Base-by-base conservation (phyloP, 1,140 invertebrate genomes). In the Paracyclopina nana region DNA sequence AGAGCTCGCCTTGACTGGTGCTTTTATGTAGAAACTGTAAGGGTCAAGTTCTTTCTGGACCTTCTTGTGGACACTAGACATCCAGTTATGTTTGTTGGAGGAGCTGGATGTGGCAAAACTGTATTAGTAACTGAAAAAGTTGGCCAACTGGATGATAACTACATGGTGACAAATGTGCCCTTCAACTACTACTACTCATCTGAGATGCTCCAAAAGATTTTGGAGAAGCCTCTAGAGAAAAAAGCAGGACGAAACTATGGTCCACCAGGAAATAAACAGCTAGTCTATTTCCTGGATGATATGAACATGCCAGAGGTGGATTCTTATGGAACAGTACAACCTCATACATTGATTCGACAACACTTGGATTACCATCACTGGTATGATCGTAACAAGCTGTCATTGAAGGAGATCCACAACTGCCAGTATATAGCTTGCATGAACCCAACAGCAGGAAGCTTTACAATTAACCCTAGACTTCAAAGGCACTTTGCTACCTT, bases 271-370 rank as follows among this genome's bases (percentile, higher is more conserved):
- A 90, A 78, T 57, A 91, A 92, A 64, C 82, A 78, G 0, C 66
- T 96, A n/a, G 77, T 95, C 53, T 95, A 94, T 62, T 96, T 95
- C 63, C 80, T 95, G 52, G 91, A 95, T 62, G 90, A 96, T 60
- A 81, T 95, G 78, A 96, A 96, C 62, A 95, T 95, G 88, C 88
- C 90, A 12, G 85, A 92, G 70, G 85, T 94, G 6, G 91, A 95
- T 65, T 63, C 69, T 41, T 95, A 95, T 60, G 88, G 85, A 11
- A 95, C 91, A 0, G 88, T 94, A 0, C 87, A 94, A 65, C 87
- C 90, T 0, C 90, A 95, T 62, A 95, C 90, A 0, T 66, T 95
- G 6, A 91, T 95, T 46, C 70, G 90, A 18, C 90, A 96, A 61
- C 87, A 94, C 66, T 66, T 96, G 56, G 90, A 94, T 64, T 95